Base-by-base conservation (phyloP, 1,140 invertebrate species). In the Leptinotarsa lineolata region DNA sequence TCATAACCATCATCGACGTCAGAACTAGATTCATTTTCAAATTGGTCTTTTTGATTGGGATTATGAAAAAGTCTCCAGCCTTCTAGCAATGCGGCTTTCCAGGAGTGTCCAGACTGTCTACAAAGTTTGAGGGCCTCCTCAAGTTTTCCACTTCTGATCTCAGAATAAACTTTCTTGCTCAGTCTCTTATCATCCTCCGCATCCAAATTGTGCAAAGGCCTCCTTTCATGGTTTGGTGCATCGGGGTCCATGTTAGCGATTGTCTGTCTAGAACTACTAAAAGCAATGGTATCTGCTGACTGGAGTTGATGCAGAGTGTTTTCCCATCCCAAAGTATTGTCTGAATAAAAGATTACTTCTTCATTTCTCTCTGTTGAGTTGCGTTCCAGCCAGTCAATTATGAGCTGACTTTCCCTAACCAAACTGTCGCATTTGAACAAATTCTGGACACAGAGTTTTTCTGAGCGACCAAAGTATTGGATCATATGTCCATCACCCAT, bases 351-450 rank as follows among this genome's bases (percentile, higher is more conserved):
- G 77, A 93, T 89, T 15, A 92, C 85, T 48, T 90, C 86, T 54
- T 90, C 88, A 60, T 88, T 87, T 80, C 90, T 88, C 80, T 95
- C 93, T 20, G 90, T 85, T 16, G 93, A 91, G 84, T 92, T 94
- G 67, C 91, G 89, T 85, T 98, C 96, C 44, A 98, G 83, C 96
- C 96, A 98, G 84, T 98, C 95, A 20, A 97, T 91, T 45, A 98
- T 91, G 63, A 96, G 83, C 84, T 96, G 94, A 81, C 92, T 90
- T 85, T 95, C 90, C 73, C 94, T 85, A 12, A 96, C 83, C 24
- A 89, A 88, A 20, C 87, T 83, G 81, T 95, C 91, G 76, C 85
- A 86, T 79, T 89, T 89, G 78, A 90, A 92, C 12, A 92, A 83
- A 75, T 87, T 84, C 20, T 87, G 83, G 69, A 91, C 85, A 70